These are phyloP conservation scores for Chaitophorus viminalis DNA, from an alignment of 2,888 invertebrate genomes.

Conservation along the genomic window DNA sequence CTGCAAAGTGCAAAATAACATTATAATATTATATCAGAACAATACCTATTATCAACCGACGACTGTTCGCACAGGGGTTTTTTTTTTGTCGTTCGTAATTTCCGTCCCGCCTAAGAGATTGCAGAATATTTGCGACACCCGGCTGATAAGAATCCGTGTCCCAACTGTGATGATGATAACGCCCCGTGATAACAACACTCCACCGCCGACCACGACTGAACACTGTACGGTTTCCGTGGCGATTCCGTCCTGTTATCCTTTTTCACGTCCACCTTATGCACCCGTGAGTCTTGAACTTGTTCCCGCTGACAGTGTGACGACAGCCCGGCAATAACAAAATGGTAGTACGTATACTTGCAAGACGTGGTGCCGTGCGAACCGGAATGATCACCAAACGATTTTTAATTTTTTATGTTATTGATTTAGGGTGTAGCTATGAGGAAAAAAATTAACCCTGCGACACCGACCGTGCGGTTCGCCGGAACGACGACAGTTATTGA, in stretches of 20 bases:
- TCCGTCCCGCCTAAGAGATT: background rate
- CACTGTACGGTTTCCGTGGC: background rate
- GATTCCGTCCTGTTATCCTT: background rate
- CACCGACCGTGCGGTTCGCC: slow-evolving; percentile 14
- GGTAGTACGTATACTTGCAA: background rate
- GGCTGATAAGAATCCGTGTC: background rate
- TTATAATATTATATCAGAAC: too few relatives aligned
- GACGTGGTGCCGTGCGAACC: background rate
- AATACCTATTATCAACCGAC: background rate
- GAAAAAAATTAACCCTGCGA: background rate
- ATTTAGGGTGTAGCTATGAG: slow-evolving; percentile 14
- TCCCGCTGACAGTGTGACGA: background rate
- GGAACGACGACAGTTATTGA: background rate
- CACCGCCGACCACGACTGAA: background rate
- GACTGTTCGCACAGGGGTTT: background rate
- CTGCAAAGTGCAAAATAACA: too few relatives aligned
- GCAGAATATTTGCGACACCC: background rate
- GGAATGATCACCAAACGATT: background rate
- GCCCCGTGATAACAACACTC: background rate
- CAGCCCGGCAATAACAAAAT: background rate
- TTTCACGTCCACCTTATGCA: background rate
- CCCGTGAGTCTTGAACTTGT: background rate
- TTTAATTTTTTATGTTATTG: background rate
- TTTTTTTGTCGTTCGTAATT: too few relatives aligned
- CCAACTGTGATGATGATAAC: background rate